Evolutionary conservation across 2,113 vertebrate species (phyloP).

Genomic region (Lagopus muta): DNA sequence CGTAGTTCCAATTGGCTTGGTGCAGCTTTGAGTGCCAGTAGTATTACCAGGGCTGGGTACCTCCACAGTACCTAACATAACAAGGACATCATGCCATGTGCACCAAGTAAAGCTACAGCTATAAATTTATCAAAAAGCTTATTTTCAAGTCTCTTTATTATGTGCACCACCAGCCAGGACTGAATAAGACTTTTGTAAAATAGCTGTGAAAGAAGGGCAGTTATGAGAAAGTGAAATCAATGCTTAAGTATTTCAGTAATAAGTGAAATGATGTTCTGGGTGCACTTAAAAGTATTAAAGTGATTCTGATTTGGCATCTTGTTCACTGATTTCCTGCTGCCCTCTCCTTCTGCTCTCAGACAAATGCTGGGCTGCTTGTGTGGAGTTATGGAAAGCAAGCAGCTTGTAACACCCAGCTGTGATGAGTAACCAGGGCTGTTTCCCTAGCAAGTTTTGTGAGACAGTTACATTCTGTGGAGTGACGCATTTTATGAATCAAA

Average conservation of each 20-base stretch:
- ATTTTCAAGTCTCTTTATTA: neutral
- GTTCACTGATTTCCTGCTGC: neutral
- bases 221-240: neutral
- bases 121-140: neutral
- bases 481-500: conserved; percentile 40
- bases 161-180: neutral
- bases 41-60: neutral
- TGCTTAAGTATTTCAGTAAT: neutral
- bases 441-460: conserved; percentile 21
- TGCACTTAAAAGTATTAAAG: neutral
- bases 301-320: neutral
- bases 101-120: neutral
- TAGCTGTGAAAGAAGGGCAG: neutral
- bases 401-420: neutral
- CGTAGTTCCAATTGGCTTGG: neutral
- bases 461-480: neutral
- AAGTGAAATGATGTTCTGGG: neutral
- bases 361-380: neutral
- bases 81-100: neutral
- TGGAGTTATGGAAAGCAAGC: neutral
- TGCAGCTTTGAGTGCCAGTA: neutral
- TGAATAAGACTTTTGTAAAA: neutral
- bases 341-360: neutral
- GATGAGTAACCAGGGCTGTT: conserved; percentile 46
- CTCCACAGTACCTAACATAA: neutral